A percentile compares a stretch with the other conserved stretches of the same genome.
phyloP scores from a whole-genome alignment of 1,140 invertebrate species.

The Belonocnema kinseyi region DNA sequence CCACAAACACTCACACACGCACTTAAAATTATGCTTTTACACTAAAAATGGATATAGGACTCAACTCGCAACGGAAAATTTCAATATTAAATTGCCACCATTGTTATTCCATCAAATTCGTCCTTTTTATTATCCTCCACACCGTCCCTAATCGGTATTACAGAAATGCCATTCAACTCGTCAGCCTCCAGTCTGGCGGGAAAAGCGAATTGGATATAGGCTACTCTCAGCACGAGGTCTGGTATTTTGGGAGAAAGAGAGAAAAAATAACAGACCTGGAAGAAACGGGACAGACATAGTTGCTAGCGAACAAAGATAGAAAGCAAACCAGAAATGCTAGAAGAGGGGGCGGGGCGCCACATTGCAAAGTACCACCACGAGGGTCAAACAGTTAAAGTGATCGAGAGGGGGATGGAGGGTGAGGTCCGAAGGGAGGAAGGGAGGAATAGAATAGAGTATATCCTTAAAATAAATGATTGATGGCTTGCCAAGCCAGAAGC shows the following conservation, averaged over 20 bases:
- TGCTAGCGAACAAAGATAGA: not conserved
- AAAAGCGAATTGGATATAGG: conserved; percentile 16
- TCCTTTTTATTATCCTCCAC: not conserved
- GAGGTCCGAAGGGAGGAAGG: conserved; percentile 39
- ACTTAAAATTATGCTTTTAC: too few relatives aligned
- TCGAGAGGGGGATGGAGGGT: conserved; percentile 33
- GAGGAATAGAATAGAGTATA: conserved; percentile 45
- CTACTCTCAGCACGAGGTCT: conserved; percentile 19
- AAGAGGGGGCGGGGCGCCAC: conserved; percentile 32
- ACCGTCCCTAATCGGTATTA: conserved; percentile 4
- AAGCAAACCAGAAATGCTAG: conserved; percentile 33
- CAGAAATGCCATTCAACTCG: conserved; percentile 8
- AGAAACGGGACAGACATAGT: not conserved
- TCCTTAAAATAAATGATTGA: conserved; percentile 60
- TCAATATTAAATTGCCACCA: conserved; percentile 5
- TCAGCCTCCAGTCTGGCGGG: not conserved
- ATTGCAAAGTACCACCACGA: conserved; percentile 27
- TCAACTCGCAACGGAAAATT: not conserved
- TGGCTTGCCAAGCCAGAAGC: conserved; percentile 52
- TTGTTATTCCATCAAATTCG: conserved; percentile 10
- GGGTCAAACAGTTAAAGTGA: conserved; percentile 45
- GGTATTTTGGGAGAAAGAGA: conserved; percentile 26
- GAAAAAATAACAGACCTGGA: not conserved
- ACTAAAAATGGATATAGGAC: too few relatives aligned
- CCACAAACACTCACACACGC: too few relatives aligned